A percentile compares a stretch with the other conserved stretches of the same genome.
Evolutionary conservation across 2,888 invertebrate genomes (phyloP).

Genomic region (Ferrisia virgata): DNA sequence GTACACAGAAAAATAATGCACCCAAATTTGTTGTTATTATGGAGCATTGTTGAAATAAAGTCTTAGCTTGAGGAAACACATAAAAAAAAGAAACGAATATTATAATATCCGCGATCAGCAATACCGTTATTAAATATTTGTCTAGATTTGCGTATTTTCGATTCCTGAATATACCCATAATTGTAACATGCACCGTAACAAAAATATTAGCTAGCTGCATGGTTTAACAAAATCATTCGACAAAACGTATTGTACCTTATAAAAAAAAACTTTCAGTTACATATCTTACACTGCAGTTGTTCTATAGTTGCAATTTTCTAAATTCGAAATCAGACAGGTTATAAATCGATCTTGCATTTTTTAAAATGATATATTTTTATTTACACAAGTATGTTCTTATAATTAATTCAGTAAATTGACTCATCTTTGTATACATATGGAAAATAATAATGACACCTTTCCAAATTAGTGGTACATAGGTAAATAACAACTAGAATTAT

Average conservation of each 20-base stretch:
- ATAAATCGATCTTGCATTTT: no score
- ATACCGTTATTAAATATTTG: not conserved
- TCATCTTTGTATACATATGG: no score
- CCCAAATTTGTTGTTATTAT: not conserved
- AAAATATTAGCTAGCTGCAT: not conserved
- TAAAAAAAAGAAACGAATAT: not conserved
- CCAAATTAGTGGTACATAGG: no score
- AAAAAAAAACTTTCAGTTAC: no score
- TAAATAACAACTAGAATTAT: not conserved
- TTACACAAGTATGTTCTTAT: no score
- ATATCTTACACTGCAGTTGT: no score
- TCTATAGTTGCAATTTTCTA: no score
- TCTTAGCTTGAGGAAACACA: not conserved
- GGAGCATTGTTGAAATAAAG: not conserved
- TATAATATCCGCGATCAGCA: not conserved
- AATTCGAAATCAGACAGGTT: no score
- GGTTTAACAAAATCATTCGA: not conserved
- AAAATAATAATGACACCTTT: not conserved
- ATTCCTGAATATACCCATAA: not conserved
- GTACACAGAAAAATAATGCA: not conserved
- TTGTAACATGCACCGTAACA: not conserved
- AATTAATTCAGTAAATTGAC: not conserved
- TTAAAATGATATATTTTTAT: no score
- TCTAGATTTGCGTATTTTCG: not conserved
- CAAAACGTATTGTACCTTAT: not conserved